Percentiles rank a stretch among this genome's conserved stretches.
Conservation (phyloP, 2,888 invertebrate genomes). For the Abrostola tripartita region DNA sequence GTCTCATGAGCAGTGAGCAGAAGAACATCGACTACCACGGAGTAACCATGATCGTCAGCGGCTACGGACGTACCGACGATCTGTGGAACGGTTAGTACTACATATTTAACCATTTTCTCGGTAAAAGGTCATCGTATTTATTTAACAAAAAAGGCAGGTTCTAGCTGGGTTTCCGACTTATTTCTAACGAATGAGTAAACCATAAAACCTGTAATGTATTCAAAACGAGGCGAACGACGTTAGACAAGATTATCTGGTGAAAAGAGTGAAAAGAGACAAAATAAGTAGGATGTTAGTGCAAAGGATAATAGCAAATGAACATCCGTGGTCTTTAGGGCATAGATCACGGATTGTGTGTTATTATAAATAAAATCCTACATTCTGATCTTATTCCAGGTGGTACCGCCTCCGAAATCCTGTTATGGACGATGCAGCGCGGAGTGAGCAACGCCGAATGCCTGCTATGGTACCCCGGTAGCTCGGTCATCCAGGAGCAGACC, state of each 20-base stretch:
- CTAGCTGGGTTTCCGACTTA: no score
- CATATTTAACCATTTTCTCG: neutral
- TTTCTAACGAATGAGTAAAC: no score
- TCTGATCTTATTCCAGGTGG: conserved; percentile 67
- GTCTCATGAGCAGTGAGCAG: conserved; percentile 71
- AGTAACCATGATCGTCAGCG: conserved; percentile 70
- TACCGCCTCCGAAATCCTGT: conserved; percentile 74
- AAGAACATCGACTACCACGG: conserved; percentile 70
- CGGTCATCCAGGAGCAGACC: conserved; percentile 66
- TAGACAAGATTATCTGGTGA: no score
- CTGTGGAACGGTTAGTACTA: conserved; percentile 64
- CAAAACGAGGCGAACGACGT: no score
- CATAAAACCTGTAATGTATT: no score
- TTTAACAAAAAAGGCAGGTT: no score
- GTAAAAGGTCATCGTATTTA: no score
- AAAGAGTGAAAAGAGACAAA: no score
- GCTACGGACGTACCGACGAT: conserved; percentile 75
- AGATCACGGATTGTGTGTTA: neutral
- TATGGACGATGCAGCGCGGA: conserved; percentile 80
- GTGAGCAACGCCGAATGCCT: conserved; percentile 75
- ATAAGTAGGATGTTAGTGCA: no score
- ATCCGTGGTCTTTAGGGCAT: neutral
- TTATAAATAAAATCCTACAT: neutral
- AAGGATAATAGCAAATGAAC: no score
- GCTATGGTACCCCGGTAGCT: conserved; percentile 67